Evolutionary conservation across 1,140 invertebrate genomes (phyloP).

Genomic region (Euura saliciscinereae): DNA sequence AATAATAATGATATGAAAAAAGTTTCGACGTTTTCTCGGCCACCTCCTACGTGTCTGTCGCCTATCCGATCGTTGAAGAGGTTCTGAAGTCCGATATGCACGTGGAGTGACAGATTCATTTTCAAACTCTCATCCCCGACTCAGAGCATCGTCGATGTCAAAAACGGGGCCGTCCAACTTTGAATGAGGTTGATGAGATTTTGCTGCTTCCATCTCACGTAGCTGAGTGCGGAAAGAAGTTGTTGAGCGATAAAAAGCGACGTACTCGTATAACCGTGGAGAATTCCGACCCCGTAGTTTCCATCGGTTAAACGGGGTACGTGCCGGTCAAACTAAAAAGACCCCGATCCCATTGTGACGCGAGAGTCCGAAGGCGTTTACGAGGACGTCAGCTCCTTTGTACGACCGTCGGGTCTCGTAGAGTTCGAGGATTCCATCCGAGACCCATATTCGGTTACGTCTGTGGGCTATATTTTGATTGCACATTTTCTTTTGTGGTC

Average conservation of each 20-base stretch:
- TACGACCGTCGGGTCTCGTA: not conserved
- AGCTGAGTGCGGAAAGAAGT: too few relatives aligned
- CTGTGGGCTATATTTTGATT: not conserved
- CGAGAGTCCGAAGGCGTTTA: not conserved
- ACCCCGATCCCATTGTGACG: not conserved
- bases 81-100: not conserved
- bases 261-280: too few relatives aligned
- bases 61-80: too few relatives aligned
- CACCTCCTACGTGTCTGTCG: not conserved
- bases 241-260: too few relatives aligned
- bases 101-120: conserved; percentile 50
- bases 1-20: not conserved
- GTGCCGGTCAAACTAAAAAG: too few relatives aligned
- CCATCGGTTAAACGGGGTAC: too few relatives aligned
- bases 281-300: too few relatives aligned
- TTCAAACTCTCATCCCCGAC: conserved; percentile 26
- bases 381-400: not conserved
- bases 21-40: not conserved
- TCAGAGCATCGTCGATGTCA: not conserved
- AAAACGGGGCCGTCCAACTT: too few relatives aligned
- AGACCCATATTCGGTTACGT: conserved; percentile 27
- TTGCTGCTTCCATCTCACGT: too few relatives aligned
- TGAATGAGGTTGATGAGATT: too few relatives aligned
- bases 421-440: not conserved
- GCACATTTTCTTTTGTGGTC: not conserved